Conservation (phyloP, 2,797 vertebrate genomes). For the Acanthurus leucopareius region DNA sequence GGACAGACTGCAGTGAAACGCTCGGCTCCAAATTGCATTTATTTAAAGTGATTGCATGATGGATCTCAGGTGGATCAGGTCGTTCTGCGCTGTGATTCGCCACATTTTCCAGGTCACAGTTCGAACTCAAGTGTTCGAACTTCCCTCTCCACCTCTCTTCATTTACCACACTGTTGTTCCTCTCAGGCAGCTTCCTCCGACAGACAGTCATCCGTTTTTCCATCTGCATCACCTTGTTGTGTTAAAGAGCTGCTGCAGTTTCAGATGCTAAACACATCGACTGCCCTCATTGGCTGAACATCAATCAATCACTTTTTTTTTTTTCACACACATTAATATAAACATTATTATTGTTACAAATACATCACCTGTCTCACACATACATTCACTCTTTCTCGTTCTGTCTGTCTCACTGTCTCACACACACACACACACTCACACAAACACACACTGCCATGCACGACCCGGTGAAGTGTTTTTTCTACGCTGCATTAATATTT, state of each 20-base stretch:
- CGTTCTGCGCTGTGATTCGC: too few species aligned
- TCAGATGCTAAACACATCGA: not conserved
- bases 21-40: not conserved
- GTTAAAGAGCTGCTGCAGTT: not conserved
- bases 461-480: conserved; percentile 57
- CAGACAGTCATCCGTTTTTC: not conserved
- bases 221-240: not conserved
- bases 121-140: not conserved
- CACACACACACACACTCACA: conserved; percentile 20
- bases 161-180: not conserved
- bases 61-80: not conserved
- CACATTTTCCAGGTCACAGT: not conserved
- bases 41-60: not conserved
- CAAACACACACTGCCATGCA: not conserved
- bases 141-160: not conserved
- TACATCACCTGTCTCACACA: conserved; percentile 3
- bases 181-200: conserved; percentile 4
- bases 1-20: not conserved
- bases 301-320: not conserved
- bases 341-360: conserved; percentile 31
- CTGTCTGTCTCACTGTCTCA: conserved; percentile 6
- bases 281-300: not conserved
- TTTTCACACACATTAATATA: not conserved
- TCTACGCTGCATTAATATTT: conserved; percentile 79
- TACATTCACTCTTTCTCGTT: not conserved